phyloP scores from a whole-genome alignment of 1,140 invertebrate genomes.

The Ladona fulva region DNA sequence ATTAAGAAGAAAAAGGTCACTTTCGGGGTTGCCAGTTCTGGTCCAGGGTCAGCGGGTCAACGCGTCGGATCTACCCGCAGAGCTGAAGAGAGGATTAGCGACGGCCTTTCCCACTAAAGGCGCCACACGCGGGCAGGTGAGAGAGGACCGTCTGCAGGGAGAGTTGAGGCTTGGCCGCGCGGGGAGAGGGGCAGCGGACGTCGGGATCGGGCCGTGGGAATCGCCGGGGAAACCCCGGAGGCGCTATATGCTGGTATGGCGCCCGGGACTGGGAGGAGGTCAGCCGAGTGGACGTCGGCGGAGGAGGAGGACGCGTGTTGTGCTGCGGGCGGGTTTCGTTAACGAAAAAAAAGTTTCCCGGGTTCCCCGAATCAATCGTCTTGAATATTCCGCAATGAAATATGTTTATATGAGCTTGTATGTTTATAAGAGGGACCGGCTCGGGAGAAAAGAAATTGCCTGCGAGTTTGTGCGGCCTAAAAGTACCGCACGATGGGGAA shows the following conservation, averaged over 20 bases:
- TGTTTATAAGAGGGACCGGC: no score
- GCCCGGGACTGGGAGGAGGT: not conserved
- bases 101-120: not conserved
- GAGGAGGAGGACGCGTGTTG: not conserved
- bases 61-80: not conserved
- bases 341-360: not conserved
- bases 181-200: not conserved
- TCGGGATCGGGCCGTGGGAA: not conserved
- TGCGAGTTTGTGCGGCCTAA: no score
- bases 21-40: not conserved
- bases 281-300: not conserved
- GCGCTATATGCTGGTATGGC: not conserved
- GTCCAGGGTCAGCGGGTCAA: not conserved
- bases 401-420: no score
- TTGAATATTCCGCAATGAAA: not conserved
- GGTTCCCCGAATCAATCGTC: not conserved
- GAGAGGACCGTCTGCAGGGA: not conserved
- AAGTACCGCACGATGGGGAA: no score
- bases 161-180: no score
- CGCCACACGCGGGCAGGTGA: not conserved
- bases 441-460: no score
- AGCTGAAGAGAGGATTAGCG: not conserved
- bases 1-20: not conserved
- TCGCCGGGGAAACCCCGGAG: not conserved
- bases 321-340: not conserved